Evolutionary conservation across 2,797 vertebrate species (phyloP), one percentile per base, ranked within the genome.

Genomic region (Microcaecilia unicolor): DNA sequence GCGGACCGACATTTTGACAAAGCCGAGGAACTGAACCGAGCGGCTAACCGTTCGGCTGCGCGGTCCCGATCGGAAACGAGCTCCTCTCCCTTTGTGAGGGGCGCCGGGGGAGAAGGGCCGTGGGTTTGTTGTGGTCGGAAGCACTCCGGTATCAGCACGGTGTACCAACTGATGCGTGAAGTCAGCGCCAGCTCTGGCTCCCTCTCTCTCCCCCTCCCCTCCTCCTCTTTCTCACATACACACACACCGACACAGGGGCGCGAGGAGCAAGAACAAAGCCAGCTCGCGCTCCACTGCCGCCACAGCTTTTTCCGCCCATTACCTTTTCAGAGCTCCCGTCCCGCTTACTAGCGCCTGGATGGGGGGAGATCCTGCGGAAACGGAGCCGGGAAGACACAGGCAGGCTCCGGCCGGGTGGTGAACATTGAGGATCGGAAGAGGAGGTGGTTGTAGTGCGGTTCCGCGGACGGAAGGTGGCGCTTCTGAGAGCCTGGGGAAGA

Each of bases 141-240:
- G 58, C 66, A 61, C 73, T 74, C 74, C 70, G 55, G 49, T 61
- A 65, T 69, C 67, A 64, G 73, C 67, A 58, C 66, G 62, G 59
- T 72, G 67, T 64, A 80, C 72, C 80, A 76, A 83, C 80, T 78
- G 84, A 85, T 84, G 85, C 83, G 77, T 79, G 80, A 83, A 74
- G 78, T 84, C 81, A 61, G 61, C 67, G 47, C 70, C 52, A 57
- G 64, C 72, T 54, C 64, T 55, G 56, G 58, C 53, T 48, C 53
- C 51, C 53, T 46, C 37, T 37, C 47, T 32, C 3, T 33, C 41
- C 15, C 47, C 50, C 37, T 44, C 41, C 25, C 36, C 20, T 3
- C 15, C 31, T 58, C 54, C 39, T 51, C 47, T 37, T 54, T 55
- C 52, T 52, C 57, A 57, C 48, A 44, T 47, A 47, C 44, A 47